Evolutionary conservation across 2,113 vertebrate genomes (phyloP).

Genomic region (Irena cyanogastra): DNA sequence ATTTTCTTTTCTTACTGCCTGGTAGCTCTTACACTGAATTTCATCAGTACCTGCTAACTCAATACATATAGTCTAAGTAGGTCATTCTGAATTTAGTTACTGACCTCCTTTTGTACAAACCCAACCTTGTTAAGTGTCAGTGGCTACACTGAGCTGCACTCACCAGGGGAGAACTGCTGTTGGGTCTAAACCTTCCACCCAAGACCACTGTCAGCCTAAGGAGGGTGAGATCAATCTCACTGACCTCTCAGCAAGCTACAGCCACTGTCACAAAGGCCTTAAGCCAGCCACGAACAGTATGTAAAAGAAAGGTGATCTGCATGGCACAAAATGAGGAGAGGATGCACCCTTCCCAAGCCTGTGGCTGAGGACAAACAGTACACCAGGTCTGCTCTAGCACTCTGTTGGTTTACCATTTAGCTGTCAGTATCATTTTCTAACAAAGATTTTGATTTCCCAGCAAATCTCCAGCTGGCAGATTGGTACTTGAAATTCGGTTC

Average conservation of each 20-base stretch:
- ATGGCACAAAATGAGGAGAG: neutral
- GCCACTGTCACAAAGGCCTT: neutral
- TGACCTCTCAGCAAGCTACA: neutral
- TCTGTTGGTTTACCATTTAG: neutral
- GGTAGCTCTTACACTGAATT: neutral
- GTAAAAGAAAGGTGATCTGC: neutral
- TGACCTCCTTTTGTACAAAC: slow-evolving; percentile 13
- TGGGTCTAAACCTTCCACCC: neutral
- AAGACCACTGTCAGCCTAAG: fast-evolving
- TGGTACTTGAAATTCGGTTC: neutral
- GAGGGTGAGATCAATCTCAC: neutral
- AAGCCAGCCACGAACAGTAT: neutral
- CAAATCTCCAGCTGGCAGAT: neutral
- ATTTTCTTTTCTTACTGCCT: neutral
- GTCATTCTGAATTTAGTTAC: slow-evolving; percentile 47
- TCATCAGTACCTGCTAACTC: slow-evolving; percentile 24
- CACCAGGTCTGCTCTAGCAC: neutral
- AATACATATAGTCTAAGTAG: neutral
- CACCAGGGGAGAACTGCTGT: neutral
- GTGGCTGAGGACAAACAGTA: neutral
- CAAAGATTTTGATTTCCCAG: neutral
- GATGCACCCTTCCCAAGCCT: neutral
- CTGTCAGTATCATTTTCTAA: neutral
- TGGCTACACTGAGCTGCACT: neutral
- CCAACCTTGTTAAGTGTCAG: neutral